A percentile compares a stretch with the other conserved stretches of the same genome.
Conservation (phyloP, 2,113 vertebrate species). For the Mohoua ochrocephala region DNA sequence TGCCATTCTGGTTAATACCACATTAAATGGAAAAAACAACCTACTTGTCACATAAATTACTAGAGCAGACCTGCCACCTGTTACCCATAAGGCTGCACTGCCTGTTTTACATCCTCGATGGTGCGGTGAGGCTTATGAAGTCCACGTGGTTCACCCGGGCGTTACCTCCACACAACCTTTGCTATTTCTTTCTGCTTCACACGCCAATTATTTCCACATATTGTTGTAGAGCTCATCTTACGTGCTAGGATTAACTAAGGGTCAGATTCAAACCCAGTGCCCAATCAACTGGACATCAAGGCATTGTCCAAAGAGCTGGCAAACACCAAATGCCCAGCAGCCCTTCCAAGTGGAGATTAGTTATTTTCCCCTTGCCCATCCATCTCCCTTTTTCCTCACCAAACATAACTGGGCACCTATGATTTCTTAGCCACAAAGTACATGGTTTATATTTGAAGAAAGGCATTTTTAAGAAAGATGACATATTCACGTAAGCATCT, state of each 20-base stretch:
- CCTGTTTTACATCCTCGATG: background rate
- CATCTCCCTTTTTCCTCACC: background rate
- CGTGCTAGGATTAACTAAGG: background rate
- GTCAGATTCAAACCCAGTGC: background rate
- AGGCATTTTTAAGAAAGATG: constrained; percentile 2
- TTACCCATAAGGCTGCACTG: background rate
- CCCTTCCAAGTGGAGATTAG: background rate
- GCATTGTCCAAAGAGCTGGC: background rate
- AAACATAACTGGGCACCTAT: background rate
- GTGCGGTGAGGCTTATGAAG: background rate
- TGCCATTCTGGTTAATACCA: background rate
- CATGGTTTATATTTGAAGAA: background rate
- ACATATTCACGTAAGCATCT: background rate
- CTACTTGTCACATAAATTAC: background rate
- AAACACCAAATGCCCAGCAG: background rate
- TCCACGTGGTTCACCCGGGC: background rate
- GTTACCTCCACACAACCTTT: background rate
- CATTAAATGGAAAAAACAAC: background rate
- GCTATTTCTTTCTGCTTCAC: background rate
- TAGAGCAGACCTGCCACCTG: background rate
- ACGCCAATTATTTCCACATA: accelerated
- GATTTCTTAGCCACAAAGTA: background rate
- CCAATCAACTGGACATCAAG: background rate
- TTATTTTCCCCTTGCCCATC: background rate
- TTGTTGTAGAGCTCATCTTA: background rate